Evolutionary conservation across 2,888 invertebrate genomes (phyloP), one percentile per base, ranked within the genome.

Genomic region (Escarpia spicata): DNA sequence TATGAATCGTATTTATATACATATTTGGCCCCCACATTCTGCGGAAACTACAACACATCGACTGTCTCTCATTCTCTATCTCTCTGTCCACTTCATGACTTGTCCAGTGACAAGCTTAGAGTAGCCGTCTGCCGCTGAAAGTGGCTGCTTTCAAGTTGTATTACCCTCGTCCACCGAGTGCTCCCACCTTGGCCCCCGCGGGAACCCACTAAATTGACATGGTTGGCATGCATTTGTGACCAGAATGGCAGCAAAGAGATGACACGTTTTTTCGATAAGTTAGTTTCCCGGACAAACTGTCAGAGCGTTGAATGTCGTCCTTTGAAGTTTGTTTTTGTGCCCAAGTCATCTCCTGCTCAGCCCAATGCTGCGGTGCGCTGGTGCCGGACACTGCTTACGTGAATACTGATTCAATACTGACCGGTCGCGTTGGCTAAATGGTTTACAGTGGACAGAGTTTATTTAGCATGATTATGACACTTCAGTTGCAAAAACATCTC

Each of bases 401-500:
- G 75, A 75, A 75, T 75, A 75, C 75, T 75, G 52, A 52, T 52
- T 52, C 52, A 75, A 75, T 75, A 75, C 75, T 75, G 75, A 75
- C 75, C 75, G 26, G 26, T 75, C 75, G n/a, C 26, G 75, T 26
- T 26, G 3, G 75, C 75, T 26, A 75, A 75, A 75, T 75, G 75
- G 75, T 75, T 75, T 75, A 75, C 75, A 75, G 19, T 75, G 75
- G 75, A 26, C 75, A 19, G 60, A 26, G n/a, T 75, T 75, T 75
- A 26, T 75, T 75, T 75, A 26, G 75, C n/a, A 75, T 26, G 75
- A 75, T 75, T 26, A 75, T 26, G 19, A 75, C 26, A 6, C 26
- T 26, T 75, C 26, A 75, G 6, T 75, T 75, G 26, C 75, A n/a
- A 75, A 75, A 26, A 75, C 26, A 26, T 15, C 26, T 6, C 75